Evolutionary conservation across 2,888 invertebrate genomes (phyloP).

Genomic region (Thyatira batis): DNA sequence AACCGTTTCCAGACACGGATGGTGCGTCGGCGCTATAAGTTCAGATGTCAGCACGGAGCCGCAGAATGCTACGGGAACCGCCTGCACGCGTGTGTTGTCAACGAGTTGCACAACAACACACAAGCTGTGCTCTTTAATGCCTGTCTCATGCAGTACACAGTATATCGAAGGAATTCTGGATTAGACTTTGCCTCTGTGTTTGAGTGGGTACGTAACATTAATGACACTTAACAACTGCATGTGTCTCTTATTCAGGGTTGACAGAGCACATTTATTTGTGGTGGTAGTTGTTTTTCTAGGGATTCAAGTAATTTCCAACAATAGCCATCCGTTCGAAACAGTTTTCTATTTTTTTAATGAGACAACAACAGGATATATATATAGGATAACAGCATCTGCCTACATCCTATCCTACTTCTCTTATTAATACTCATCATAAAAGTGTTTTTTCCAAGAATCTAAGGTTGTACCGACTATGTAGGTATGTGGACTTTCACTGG

Average conservation of each 20-base stretch:
- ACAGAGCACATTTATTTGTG: too few species aligned
- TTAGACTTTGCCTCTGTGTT: conserved; percentile 23
- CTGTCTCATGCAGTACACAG: conserved; percentile 44
- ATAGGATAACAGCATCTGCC: conserved; percentile 13
- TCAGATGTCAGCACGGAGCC: conserved; percentile 89
- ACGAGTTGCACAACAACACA: conserved; percentile 81
- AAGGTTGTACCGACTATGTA: too few species aligned
- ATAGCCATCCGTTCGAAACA: too few species aligned
- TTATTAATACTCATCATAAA: too few species aligned
- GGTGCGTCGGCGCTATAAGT: conserved; percentile 45
- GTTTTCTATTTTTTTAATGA: too few species aligned
- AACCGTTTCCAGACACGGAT: conserved; percentile 37
- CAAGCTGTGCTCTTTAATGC: conserved; percentile 83
- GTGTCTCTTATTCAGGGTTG: neutral
- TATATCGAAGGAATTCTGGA: conserved; percentile 16
- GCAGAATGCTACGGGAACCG: conserved; percentile 90
- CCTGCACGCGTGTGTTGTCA: conserved; percentile 89
- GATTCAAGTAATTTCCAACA: too few species aligned
- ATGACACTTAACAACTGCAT: neutral
- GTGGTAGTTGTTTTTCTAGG: too few species aligned
- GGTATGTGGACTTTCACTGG: too few species aligned
- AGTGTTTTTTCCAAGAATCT: too few species aligned
- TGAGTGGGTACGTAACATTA: conserved; percentile 30
- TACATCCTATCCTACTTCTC: too few species aligned
- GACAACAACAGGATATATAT: conserved; percentile 12